These are phyloP conservation scores for Corynorhinus townsendii DNA, from an alignment of 2,113 vertebrate species.

Conservation along the genomic window DNA sequence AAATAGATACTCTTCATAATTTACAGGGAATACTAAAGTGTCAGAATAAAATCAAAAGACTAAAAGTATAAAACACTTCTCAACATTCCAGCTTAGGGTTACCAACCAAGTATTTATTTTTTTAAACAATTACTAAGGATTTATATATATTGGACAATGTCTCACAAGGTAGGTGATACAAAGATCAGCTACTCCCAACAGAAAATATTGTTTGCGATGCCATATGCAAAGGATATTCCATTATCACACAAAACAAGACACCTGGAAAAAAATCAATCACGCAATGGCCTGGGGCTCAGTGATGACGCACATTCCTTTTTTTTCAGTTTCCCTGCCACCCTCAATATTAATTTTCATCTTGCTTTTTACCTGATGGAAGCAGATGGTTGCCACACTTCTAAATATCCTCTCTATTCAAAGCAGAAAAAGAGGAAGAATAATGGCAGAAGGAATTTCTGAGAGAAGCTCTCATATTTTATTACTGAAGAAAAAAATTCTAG, in stretches of 20 bases:
- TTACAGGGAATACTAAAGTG: not conserved
- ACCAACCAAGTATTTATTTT: not conserved
- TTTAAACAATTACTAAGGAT: not conserved
- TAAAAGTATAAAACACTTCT: not conserved
- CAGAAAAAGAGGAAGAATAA: not conserved
- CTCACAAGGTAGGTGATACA: not conserved
- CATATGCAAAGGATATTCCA: not conserved
- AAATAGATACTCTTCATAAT: not conserved
- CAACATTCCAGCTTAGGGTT: not conserved
- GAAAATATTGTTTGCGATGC: not conserved
- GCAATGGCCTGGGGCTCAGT: not conserved
- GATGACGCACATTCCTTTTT: not conserved
- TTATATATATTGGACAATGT: not conserved
- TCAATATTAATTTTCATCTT: not conserved
- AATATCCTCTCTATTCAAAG: not conserved
- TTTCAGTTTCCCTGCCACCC: not conserved
- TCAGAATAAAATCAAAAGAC: not conserved
- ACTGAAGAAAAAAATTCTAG: not conserved
- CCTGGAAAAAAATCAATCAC: not conserved
- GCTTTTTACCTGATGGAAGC: not conserved
- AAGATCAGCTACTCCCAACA: not conserved
- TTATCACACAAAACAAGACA: not conserved
- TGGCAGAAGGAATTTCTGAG: not conserved
- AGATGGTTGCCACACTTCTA: not conserved
- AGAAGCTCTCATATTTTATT: not conserved